Conservation (phyloP, 2,113 vertebrate species). For the Excalfactoria chinensis region DNA sequence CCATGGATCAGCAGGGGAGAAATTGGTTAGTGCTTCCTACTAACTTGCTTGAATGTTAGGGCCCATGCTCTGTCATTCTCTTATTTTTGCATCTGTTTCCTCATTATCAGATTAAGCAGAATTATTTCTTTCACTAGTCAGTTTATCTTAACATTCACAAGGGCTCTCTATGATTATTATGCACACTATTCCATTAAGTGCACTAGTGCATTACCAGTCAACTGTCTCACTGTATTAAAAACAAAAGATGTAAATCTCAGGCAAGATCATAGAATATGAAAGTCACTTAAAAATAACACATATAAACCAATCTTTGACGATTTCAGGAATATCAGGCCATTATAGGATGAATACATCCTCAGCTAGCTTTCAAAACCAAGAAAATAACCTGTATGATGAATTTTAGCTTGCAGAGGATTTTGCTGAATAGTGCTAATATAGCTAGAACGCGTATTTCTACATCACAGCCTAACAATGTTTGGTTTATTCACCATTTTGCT, state of each 20-base stretch:
- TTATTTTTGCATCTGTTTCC: slow-evolving; percentile 22
- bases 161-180: background rate
- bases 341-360: background rate
- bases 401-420: background rate
- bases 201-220: background rate
- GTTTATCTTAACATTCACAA: background rate
- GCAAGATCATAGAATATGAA: background rate
- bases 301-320: background rate
- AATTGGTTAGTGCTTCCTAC: background rate
- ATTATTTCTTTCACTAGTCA: background rate
- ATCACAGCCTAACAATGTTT: background rate
- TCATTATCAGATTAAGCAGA: slow-evolving; percentile 18
- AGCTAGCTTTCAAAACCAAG: background rate
- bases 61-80: background rate
- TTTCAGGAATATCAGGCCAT: background rate
- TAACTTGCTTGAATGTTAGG: background rate
- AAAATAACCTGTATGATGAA: background rate
- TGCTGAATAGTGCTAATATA: too few species aligned
- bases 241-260: background rate
- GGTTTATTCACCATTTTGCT: background rate
- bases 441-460: background rate
- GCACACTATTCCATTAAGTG: background rate
- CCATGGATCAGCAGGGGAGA: background rate
- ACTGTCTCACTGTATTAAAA: background rate
- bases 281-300: background rate